Percentiles rank a stretch among this genome's conserved stretches.
phyloP scores from a whole-genome alignment of 2,113 vertebrate genomes.

The Bothrops jararaca region DNA sequence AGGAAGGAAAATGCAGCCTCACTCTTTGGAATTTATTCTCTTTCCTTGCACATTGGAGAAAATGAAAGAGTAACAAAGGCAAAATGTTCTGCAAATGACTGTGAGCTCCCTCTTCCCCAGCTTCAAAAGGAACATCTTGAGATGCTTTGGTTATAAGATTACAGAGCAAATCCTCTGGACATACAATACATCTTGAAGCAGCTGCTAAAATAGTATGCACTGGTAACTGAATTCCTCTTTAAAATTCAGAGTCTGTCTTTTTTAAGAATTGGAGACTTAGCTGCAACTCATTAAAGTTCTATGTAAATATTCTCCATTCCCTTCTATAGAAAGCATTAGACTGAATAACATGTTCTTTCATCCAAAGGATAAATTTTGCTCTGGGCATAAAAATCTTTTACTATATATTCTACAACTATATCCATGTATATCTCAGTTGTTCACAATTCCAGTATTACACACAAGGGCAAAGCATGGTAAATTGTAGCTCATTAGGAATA shows the following conservation, averaged over 20 bases:
- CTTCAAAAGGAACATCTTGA: constrained; percentile 8
- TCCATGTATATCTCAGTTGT: neutral
- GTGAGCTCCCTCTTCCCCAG: neutral
- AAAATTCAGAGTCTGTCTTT: neutral
- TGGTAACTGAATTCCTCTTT: constrained; percentile 32
- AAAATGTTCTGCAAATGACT: constrained; percentile 36
- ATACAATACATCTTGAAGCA: constrained; percentile 42
- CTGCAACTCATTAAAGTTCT: constrained; percentile 18
- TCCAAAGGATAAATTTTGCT: constrained; percentile 11
- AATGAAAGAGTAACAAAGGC: constrained; percentile 35
- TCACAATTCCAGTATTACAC: neutral
- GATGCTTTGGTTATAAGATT: constrained; percentile 26
- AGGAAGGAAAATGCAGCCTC: constrained; percentile 24
- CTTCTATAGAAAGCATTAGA: constrained; percentile 22
- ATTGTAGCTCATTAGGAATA: neutral
- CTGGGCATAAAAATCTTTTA: neutral
- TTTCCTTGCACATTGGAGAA: constrained; percentile 25
- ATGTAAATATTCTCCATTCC: constrained; percentile 39
- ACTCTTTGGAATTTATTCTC: constrained; percentile 43
- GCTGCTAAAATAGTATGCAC: constrained; percentile 29
- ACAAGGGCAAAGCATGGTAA: neutral
- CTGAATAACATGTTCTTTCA: neutral
- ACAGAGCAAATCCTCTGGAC: constrained; percentile 39
- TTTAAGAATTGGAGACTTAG: constrained; percentile 6
- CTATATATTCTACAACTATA: neutral